These are phyloP conservation scores for Acomys russatus DNA, from an alignment of 2,797 vertebrate genomes.

Conservation along the genomic window DNA sequence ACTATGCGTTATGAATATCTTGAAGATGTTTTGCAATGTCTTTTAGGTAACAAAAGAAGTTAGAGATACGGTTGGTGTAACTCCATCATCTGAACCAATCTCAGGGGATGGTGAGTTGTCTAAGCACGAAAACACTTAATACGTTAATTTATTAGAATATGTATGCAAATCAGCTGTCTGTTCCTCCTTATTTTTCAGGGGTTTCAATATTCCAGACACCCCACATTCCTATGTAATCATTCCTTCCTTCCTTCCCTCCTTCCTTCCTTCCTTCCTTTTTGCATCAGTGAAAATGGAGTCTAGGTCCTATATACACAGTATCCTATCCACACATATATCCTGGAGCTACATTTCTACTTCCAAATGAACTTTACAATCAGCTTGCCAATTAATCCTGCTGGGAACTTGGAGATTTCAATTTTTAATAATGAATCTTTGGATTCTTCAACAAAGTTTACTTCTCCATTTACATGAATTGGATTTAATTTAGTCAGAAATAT, in stretches of 20 bases:
- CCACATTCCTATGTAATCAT: background rate
- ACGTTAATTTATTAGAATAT: slow-evolving; percentile 62
- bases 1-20: background rate
- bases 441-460: background rate
- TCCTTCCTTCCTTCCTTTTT: fast-evolving
- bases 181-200: background rate
- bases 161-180: background rate
- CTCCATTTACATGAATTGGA: background rate
- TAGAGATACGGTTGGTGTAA: slow-evolving; percentile 90
- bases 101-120: slow-evolving; percentile 91
- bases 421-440: background rate
- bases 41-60: slow-evolving; percentile 86
- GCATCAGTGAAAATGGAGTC: background rate
- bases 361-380: background rate
- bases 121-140: slow-evolving; percentile 87
- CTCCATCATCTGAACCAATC: slow-evolving; percentile 92
- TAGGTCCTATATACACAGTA: background rate
- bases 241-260: background rate
- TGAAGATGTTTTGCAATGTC: background rate
- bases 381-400: background rate
- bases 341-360: background rate
- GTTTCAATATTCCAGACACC: background rate
- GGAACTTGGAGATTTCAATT: background rate
- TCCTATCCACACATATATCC: background rate
- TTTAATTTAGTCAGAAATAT: background rate